Evolutionary conservation across 2,113 vertebrate genomes (phyloP).

Genomic region (Etia nguti): DNA sequence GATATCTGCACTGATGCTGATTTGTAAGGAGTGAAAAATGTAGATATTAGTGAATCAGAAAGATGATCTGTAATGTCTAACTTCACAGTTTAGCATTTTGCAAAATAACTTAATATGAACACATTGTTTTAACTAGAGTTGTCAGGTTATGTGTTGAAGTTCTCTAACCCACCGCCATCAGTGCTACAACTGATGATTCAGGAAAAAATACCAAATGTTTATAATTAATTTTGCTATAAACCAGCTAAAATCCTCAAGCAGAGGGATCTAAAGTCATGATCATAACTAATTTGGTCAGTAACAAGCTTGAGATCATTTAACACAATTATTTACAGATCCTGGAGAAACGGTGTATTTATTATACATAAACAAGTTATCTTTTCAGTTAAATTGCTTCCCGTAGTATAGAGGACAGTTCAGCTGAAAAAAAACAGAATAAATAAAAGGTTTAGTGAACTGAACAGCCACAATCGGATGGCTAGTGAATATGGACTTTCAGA

Average conservation of each 20-base stretch:
- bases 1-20: neutral
- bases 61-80: neutral
- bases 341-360: neutral
- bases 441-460: neutral
- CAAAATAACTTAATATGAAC: neutral
- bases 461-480: neutral
- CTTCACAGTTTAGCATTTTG: neutral
- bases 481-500: neutral
- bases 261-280: neutral
- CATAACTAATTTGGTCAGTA: neutral
- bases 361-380: neutral
- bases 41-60: neutral
- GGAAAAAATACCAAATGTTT: neutral
- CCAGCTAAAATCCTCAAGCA: neutral
- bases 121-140: neutral
- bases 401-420: neutral
- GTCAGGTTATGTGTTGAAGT: neutral
- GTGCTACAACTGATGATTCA: neutral
- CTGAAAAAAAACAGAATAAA: neutral
- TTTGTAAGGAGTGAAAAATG: neutral
- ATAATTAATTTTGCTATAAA: neutral
- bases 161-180: neutral
- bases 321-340: neutral
- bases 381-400: neutral
- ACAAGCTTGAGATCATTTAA: neutral